phyloP scores from a whole-genome alignment of 2,888 invertebrate species.

The Drosophila longiperda region DNA sequence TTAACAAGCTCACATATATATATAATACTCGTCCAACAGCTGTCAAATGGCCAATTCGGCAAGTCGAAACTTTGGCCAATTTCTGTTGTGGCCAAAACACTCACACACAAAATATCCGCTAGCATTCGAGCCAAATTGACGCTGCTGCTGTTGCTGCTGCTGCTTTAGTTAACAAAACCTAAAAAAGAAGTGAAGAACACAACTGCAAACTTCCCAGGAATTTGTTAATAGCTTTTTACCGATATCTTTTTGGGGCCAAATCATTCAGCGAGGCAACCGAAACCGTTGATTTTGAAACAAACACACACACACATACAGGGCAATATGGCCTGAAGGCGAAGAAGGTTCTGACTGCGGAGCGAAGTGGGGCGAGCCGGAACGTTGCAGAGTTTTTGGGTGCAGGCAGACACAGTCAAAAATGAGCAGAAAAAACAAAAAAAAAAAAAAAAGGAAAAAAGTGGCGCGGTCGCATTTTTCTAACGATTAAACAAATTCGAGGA shows the following conservation, averaged over 20 bases:
- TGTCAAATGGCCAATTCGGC: constrained; percentile 10
- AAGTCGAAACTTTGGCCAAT: constrained; percentile 10
- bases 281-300: constrained; percentile 74
- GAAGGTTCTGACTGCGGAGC: constrained; percentile 14
- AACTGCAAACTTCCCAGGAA: constrained; percentile 78
- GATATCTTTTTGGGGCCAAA: constrained; percentile 65
- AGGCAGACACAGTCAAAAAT: constrained; percentile 11
- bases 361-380: neutral
- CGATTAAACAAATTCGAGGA: constrained; percentile 85
- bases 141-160: constrained; percentile 22
- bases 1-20: neutral
- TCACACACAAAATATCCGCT: constrained; percentile 49
- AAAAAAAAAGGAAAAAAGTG: constrained; percentile 32
- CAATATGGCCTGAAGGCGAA: constrained; percentile 10
- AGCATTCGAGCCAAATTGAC: constrained; percentile 45
- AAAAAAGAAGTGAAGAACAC: constrained; percentile 25
- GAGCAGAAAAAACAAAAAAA: constrained; percentile 1
- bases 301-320: constrained; percentile 14
- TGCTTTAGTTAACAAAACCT: constrained; percentile 26
- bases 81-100: constrained; percentile 18
- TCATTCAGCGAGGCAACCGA: constrained; percentile 35
- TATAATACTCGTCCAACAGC: neutral
- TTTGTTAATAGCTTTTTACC: constrained; percentile 81
- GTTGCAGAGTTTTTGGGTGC: neutral
- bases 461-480: constrained; percentile 81